Conservation (phyloP, 2,113 vertebrate genomes). For the Amblyopsis rosae region DNA sequence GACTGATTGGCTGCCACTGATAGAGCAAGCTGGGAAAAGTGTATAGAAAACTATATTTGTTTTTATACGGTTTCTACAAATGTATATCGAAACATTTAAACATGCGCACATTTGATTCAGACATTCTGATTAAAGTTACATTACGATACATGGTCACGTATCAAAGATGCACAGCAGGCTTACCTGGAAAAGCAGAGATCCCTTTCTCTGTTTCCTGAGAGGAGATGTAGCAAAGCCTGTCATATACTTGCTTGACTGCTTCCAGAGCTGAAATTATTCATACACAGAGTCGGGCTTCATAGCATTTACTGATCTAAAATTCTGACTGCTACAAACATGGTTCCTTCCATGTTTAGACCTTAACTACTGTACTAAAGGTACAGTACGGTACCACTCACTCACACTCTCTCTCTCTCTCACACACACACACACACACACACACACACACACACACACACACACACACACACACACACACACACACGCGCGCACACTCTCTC, state of each 20-base stretch:
- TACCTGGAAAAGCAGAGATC: slow-evolving; percentile 61
- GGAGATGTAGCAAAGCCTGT: slow-evolving; percentile 44
- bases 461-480: not conserved
- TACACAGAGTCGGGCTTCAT: not conserved
- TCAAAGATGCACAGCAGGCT: not conserved
- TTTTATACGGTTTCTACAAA: not conserved
- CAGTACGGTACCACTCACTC: no score
- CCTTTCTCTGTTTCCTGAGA: slow-evolving; percentile 23
- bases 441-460: no score
- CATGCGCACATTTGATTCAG: not conserved
- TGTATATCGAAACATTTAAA: not conserved
- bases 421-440: no score
- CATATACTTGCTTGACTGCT: slow-evolving; percentile 47
- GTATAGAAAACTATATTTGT: not conserved
- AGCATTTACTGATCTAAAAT: not conserved
- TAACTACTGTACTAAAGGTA: not conserved
- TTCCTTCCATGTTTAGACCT: not conserved
- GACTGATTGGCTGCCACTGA: slow-evolving; percentile 53
- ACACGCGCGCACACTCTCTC: not conserved
- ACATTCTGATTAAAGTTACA: not conserved
- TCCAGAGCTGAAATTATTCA: slow-evolving; percentile 48
- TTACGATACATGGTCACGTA: not conserved
- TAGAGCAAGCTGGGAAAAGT: slow-evolving; percentile 58
- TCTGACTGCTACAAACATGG: not conserved
- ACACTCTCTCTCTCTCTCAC: not conserved